These are phyloP conservation scores for Characodon lateralis DNA, from an alignment of 2,797 vertebrate species.

Conservation along the genomic window DNA sequence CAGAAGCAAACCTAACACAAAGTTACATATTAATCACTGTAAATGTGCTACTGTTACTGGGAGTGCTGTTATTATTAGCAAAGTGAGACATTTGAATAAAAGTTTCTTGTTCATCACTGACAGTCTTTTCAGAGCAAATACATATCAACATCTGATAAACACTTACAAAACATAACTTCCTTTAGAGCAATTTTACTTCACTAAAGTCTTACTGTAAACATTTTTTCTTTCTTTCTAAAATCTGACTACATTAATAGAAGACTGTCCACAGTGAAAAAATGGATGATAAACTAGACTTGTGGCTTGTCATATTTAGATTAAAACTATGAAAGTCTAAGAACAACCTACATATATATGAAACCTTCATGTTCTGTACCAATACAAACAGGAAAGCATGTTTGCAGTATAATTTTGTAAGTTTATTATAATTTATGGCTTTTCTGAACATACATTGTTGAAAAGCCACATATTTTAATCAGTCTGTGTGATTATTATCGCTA, in stretches of 20 bases:
- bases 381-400: slow-evolving; percentile 39
- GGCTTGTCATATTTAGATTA: background rate
- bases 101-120: background rate
- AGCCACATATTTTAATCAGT: slow-evolving; percentile 44
- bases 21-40: background rate
- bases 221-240: background rate
- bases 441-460: slow-evolving; percentile 31
- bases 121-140: background rate
- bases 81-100: background rate
- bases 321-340: slow-evolving; percentile 5
- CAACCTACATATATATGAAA: background rate
- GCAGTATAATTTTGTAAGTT: slow-evolving; percentile 19
- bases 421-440: slow-evolving; percentile 38
- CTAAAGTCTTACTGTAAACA: background rate
- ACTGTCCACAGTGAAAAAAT: background rate
- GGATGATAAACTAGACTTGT: background rate
- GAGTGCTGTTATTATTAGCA: background rate
- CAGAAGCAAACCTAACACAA: slow-evolving; percentile 3
- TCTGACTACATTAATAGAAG: background rate
- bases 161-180: background rate
- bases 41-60: background rate
- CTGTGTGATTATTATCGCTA: slow-evolving; percentile 63
- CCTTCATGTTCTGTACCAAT: background rate
- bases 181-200: background rate
- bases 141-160: background rate